Base-by-base conservation (phyloP, 1,140 invertebrate species). In the Cepaea nemoralis region DNA sequence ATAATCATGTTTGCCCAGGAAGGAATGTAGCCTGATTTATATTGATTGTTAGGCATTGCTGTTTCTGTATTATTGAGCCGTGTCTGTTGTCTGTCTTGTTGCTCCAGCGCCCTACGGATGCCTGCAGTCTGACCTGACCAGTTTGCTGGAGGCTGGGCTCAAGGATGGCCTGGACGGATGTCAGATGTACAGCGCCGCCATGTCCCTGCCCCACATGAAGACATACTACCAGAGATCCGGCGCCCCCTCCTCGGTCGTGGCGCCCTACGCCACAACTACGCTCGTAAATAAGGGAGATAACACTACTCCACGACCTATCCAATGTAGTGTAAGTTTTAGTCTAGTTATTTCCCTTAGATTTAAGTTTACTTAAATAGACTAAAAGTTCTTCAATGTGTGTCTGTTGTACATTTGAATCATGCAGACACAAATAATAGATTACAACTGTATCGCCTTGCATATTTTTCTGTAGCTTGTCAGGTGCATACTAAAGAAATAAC, bases 181-280 rank as follows among this genome's bases (percentile, higher is more conserved):
- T 42, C 66, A 83, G 35, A 27, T 88, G 16, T 90, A 90, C 66
- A 89, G 89, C 63, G 83, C 86, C 2, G 85, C 84, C 24, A 79
- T 81, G 37, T 59, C 82, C 71, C 74, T 88, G 33, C 87, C 88
- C 1, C 87, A 90, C 69, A 86, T 96, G 81, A 95, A 94, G 16
- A 96, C 95, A 0, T 96, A 96, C 87, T 96, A 96, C 90, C 95
- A 95, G 82, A 94, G 93, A 92, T 83, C 83, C 0, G 73, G 74
- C 48, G 87, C 84, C 16, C 87, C 86, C 12, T 10, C 59, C 33
- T 86, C 87, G 82, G 95, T 95, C 0, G 88, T 90, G 33, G 95
- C 95, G 10, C 96, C 96, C 0, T 96, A 96, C 88, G 96, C 96
- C 0, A 96, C 95, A 0, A 96, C 96, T 0, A 96, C 95, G 59